A percentile compares a stretch with the other conserved stretches of the same genome.
phyloP scores from a whole-genome alignment of 2,113 vertebrate species.

The Stigmatopora argus region DNA sequence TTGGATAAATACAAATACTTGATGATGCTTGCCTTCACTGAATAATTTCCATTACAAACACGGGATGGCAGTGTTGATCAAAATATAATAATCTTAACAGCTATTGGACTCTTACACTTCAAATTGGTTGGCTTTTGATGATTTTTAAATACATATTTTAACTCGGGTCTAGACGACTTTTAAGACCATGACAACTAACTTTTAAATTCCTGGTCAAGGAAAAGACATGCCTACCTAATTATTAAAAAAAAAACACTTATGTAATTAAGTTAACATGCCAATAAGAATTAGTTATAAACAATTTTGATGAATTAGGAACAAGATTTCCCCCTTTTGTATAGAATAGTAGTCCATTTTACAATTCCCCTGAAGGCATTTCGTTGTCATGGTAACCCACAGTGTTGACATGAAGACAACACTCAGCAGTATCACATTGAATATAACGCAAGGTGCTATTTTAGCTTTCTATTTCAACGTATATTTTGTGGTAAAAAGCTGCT shows the following conservation, averaged over 20 bases:
- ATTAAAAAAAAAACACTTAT: background rate
- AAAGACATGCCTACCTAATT: background rate
- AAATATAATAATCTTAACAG: background rate
- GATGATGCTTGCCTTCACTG: background rate
- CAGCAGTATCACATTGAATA: background rate
- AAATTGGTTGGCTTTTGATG: background rate
- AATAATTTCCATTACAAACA: conserved; percentile 18
- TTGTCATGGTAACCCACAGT: conserved; percentile 41
- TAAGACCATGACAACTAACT: background rate
- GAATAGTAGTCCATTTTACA: rapidly evolving
- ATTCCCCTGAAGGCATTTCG: conserved; percentile 5
- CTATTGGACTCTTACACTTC: background rate
- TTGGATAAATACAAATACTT: background rate
- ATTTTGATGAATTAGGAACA: too few species aligned
- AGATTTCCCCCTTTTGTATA: too few species aligned
- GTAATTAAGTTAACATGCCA: background rate
- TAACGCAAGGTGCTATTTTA: background rate
- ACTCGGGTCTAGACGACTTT: background rate
- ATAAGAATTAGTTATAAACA: too few species aligned
- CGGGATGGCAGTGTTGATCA: conserved; percentile 53
- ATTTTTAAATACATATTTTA: too few species aligned
- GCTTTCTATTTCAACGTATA: background rate
- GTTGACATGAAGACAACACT: background rate
- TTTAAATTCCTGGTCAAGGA: too few species aligned
- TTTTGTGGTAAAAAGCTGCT: background rate